phyloP scores from a whole-genome alignment of 2,888 invertebrate genomes.

The Panorpa germanica region DNA sequence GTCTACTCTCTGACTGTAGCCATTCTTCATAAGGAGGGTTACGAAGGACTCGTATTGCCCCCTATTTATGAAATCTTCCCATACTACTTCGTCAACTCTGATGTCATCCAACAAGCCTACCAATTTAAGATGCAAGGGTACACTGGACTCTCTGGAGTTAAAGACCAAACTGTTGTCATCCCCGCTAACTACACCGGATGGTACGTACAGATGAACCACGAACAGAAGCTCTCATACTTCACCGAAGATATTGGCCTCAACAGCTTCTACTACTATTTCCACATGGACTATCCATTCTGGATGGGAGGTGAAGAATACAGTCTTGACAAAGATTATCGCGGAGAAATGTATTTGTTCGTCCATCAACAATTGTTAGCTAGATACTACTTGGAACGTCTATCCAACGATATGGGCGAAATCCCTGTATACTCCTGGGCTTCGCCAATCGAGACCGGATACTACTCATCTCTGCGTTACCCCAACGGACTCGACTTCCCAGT shows the following conservation, averaged over 20 bases:
- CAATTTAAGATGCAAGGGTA: constrained; percentile 36
- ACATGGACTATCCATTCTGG: constrained; percentile 51
- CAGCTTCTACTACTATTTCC: constrained; percentile 46
- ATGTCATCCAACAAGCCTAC: constrained; percentile 40
- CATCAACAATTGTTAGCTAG: constrained; percentile 29
- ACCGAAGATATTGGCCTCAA: constrained; percentile 61
- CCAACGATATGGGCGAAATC: constrained; percentile 47
- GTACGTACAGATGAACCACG: constrained; percentile 33
- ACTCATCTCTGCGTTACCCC: constrained; percentile 38
- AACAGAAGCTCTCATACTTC: constrained; percentile 48
- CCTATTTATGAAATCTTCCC: constrained; percentile 41
- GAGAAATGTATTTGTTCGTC: constrained; percentile 25
- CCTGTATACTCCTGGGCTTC: constrained; percentile 32
- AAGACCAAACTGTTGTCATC: constrained; percentile 36
- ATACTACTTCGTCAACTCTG: constrained; percentile 40
- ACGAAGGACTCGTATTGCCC: constrained; percentile 30
- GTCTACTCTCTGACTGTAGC: constrained; percentile 33
- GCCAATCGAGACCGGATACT: constrained; percentile 39
- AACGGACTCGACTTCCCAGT: constrained; percentile 47
- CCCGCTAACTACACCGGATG: constrained; percentile 47
- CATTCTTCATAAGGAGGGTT: constrained; percentile 30
- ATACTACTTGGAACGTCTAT: constrained; percentile 36
- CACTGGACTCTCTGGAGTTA: constrained; percentile 28
- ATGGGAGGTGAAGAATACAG: constrained; percentile 29
- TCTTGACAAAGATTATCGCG: constrained; percentile 21